phyloP scores from a whole-genome alignment of 2,888 invertebrate species.

The Criorhina ranunculi region DNA sequence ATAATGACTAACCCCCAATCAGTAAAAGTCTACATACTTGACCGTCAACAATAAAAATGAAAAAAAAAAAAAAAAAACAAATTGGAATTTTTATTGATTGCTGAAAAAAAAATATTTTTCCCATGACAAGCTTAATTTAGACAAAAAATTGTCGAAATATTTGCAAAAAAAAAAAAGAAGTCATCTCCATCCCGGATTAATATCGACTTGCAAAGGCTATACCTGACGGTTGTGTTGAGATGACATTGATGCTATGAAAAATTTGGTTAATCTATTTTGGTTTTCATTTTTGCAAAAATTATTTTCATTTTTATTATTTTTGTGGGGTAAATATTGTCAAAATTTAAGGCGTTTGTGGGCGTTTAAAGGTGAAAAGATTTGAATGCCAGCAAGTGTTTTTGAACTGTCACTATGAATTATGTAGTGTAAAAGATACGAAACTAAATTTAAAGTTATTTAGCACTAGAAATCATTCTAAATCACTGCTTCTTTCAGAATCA shows the following conservation, averaged over 20 bases:
- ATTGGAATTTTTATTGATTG: conserved; percentile 46
- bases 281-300: conserved; percentile 16
- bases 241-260: conserved; percentile 29
- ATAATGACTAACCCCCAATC: conserved; percentile 29
- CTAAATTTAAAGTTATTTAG: conserved; percentile 5
- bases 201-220: not conserved
- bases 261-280: conserved; percentile 43
- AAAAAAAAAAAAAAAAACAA: conserved; percentile 7
- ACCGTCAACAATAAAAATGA: not conserved
- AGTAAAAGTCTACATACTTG: conserved; percentile 3
- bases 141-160: conserved; percentile 24
- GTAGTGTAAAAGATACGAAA: not conserved
- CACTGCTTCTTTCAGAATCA: conserved; percentile 34
- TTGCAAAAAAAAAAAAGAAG: conserved; percentile 26
- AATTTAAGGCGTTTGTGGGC: conserved; percentile 20
- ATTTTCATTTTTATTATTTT: conserved; percentile 23
- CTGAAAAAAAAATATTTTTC: conserved; percentile 23
- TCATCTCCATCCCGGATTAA: not conserved
- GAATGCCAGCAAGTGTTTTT: conserved; percentile 23
- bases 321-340: not conserved
- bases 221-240: conserved; percentile 25
- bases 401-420: conserved; percentile 26
- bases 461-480: conserved; percentile 55
- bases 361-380: conserved; percentile 37
- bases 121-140: conserved; percentile 7